Percentiles rank a stretch among this genome's conserved stretches.
Evolutionary conservation across 2,797 vertebrate genomes (phyloP).

Genomic region (Vultur gryphus): DNA sequence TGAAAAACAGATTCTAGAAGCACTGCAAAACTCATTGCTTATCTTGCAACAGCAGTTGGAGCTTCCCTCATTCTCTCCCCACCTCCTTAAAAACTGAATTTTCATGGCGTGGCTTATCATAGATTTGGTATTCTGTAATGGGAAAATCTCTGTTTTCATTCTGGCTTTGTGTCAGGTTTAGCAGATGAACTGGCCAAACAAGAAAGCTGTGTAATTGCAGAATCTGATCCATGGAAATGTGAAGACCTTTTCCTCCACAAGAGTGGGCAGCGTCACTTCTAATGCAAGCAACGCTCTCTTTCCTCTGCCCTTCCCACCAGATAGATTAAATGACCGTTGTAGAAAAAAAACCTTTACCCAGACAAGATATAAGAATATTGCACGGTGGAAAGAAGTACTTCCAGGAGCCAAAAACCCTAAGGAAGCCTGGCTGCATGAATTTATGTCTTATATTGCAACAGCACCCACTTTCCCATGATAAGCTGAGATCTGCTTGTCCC

Average conservation of each 20-base stretch:
- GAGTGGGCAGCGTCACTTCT: conserved; percentile 60
- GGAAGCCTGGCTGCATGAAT: background rate
- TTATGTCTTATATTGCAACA: background rate
- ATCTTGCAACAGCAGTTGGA: conserved; percentile 26
- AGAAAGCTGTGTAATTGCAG: conserved; percentile 59
- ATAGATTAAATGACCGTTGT: background rate
- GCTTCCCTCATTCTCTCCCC: conserved; percentile 16
- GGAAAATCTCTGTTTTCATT: conserved; percentile 56
- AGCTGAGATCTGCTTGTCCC: background rate
- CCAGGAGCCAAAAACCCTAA: background rate
- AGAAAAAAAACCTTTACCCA: background rate
- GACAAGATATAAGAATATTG: background rate
- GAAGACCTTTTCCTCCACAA: conserved; percentile 56
- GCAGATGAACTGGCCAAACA: conserved; percentile 61
- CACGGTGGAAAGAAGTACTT: background rate
- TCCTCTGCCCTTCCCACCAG: background rate
- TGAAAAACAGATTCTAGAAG: background rate
- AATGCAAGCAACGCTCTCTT: background rate
- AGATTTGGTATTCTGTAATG: conserved; percentile 56
- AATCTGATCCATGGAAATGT: conserved; percentile 31
- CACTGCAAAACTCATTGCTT: conserved; percentile 11
- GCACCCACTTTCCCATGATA: background rate
- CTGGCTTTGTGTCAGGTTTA: conserved; percentile 45
- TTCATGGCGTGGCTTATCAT: conserved; percentile 36
- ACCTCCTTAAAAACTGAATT: conserved; percentile 26